Percentiles rank a stretch among this genome's conserved stretches.
Evolutionary conservation across 2,888 invertebrate genomes (phyloP).

Genomic region (Clitarchus hookeri): DNA sequence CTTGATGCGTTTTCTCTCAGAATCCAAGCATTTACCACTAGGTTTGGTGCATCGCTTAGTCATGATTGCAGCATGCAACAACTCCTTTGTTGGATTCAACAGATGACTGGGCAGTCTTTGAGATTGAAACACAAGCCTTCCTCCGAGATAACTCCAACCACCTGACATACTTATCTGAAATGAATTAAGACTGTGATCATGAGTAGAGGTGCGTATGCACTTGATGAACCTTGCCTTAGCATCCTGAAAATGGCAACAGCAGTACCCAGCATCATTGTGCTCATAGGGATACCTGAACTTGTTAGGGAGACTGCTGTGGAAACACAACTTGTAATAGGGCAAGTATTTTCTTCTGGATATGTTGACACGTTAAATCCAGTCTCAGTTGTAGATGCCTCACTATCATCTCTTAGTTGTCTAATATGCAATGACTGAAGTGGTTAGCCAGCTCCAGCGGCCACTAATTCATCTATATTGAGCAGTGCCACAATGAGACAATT

Average conservation of each 20-base stretch:
- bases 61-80: not conserved
- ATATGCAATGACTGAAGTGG: too few relatives aligned
- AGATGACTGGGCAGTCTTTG: not conserved
- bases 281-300: not conserved
- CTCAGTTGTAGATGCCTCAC: too few relatives aligned
- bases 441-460: too few relatives aligned
- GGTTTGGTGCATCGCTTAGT: not conserved
- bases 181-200: not conserved
- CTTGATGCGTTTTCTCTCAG: not conserved
- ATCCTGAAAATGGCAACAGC: not conserved
- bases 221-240: not conserved
- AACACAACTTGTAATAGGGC: not conserved
- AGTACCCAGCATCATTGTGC: not conserved
- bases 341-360: too few relatives aligned
- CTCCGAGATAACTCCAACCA: not conserved
- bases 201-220: not conserved
- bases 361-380: too few relatives aligned
- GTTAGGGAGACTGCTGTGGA: not conserved
- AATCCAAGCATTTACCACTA: not conserved
- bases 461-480: too few relatives aligned
- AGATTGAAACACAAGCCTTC: not conserved
- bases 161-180: not conserved
- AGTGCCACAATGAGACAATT: too few relatives aligned
- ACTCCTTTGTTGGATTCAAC: not conserved
- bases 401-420: too few relatives aligned